Conservation (phyloP, 2,888 invertebrate genomes). For the Callyntrura sp. region DNA sequence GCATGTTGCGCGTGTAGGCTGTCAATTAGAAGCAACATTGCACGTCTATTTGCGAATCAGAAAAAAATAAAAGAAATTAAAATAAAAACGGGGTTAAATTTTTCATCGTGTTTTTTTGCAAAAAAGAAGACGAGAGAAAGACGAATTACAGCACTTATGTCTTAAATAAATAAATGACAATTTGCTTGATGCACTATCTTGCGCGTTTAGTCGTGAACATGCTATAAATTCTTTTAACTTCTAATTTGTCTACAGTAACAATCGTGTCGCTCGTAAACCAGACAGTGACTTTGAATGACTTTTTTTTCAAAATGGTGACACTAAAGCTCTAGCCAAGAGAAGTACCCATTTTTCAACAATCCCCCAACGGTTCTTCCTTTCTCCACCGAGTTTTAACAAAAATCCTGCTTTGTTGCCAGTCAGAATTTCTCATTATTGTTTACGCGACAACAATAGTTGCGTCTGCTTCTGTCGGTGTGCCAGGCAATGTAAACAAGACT, state of each 20-base stretch:
- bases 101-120: constrained; percentile 11
- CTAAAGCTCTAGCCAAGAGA: background rate
- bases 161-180: constrained; percentile 19
- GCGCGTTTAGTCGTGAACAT: constrained; percentile 5
- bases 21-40: background rate
- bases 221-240: constrained; percentile 6
- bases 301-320: constrained; percentile 26
- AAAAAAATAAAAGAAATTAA: constrained; percentile 11
- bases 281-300: constrained; percentile 38
- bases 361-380: constrained; percentile 54
- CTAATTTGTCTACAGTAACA: constrained; percentile 43
- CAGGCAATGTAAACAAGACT: background rate
- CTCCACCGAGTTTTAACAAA: constrained; percentile 22
- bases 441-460: constrained; percentile 28
- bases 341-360: constrained; percentile 9
- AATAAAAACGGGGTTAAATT: constrained; percentile 49
- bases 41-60: constrained; percentile 30
- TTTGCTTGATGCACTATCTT: constrained; percentile 4
- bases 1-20: background rate
- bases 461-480: constrained; percentile 40
- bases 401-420: constrained; percentile 5
- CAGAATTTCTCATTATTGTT: constrained; percentile 22
- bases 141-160: background rate
- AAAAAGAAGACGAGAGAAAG: constrained; percentile 8
- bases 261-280: constrained; percentile 21